Conservation (phyloP, 2,797 vertebrate genomes). For the Halcyon leucocephala region DNA sequence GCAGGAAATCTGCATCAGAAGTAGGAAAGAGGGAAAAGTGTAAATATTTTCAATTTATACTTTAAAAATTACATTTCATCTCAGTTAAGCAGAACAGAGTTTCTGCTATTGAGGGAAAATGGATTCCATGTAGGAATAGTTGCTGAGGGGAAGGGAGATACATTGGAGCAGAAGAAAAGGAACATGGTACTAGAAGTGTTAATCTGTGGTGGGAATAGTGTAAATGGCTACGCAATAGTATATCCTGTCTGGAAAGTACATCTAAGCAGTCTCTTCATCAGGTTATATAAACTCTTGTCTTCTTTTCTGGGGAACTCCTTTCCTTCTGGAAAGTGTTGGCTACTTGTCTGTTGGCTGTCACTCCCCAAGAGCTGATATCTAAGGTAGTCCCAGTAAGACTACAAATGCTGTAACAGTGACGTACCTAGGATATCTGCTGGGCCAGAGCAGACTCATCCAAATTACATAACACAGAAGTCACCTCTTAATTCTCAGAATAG, state of each 20-base stretch:
- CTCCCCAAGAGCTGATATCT: not conserved
- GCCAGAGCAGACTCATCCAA: not conserved
- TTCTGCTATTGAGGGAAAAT: not conserved
- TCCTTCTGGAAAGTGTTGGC: not conserved
- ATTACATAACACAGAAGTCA: not conserved
- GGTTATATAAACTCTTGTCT: not conserved
- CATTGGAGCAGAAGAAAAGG: not conserved
- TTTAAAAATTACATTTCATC: not conserved
- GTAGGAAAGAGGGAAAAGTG: not conserved
- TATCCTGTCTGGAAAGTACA: not conserved
- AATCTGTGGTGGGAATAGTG: not conserved
- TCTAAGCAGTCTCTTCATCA: not conserved
- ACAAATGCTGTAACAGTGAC: not conserved
- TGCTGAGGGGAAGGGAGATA: not conserved
- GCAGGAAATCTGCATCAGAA: not conserved
- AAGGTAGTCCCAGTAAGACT: fast-evolving
- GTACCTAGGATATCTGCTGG: not conserved
- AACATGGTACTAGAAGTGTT: not conserved
- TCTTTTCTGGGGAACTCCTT: not conserved
- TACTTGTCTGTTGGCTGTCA: not conserved
- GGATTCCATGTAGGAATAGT: not conserved
- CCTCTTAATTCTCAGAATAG: not conserved
- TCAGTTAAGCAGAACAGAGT: not conserved
- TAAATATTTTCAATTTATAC: not conserved
- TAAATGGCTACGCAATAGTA: not conserved